Percentiles rank a stretch among this genome's conserved stretches.
These are phyloP conservation scores for Orthosia incerta DNA, from an alignment of 2,888 invertebrate species.

Conservation along the genomic window DNA sequence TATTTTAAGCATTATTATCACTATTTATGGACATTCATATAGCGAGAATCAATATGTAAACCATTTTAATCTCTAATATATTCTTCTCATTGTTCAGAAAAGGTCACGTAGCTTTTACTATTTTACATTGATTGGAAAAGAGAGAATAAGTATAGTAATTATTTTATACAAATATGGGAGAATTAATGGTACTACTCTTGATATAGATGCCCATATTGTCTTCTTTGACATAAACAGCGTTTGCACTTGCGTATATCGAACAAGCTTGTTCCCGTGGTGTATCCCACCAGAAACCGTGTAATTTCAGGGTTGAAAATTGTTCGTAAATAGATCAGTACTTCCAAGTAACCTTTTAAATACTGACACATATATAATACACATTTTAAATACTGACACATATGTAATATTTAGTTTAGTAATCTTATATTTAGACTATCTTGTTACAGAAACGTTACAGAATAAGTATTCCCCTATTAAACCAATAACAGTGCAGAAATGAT, in stretches of 20 bases:
- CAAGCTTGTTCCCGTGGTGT: too few relatives aligned
- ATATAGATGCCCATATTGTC: not conserved
- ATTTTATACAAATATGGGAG: not conserved
- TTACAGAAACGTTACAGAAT: slow-evolving; percentile 9
- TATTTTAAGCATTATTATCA: not conserved
- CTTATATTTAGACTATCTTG: too few relatives aligned
- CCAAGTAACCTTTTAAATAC: too few relatives aligned
- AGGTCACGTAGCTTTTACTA: slow-evolving; percentile 15
- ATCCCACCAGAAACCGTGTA: too few relatives aligned
- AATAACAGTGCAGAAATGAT: slow-evolving; percentile 63
- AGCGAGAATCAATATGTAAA: not conserved
- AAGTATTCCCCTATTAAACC: slow-evolving; percentile 51
- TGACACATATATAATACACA: too few relatives aligned
- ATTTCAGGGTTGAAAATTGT: too few relatives aligned
- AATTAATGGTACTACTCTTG: slow-evolving; percentile 5
- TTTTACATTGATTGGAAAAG: slow-evolving; percentile 32
- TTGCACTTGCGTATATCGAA: not conserved
- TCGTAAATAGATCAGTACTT: too few relatives aligned
- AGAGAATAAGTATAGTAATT: slow-evolving; percentile 12
- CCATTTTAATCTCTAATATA: not conserved
- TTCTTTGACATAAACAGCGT: not conserved
- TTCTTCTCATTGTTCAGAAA: slow-evolving; percentile 14
- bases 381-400: too few relatives aligned
- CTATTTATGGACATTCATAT: not conserved
- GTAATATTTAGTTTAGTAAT: too few relatives aligned